Percentiles rank a stretch among this genome's conserved stretches.
These are phyloP conservation scores for Meiosimyza decipiens DNA, from an alignment of 2,888 invertebrate species.

Conservation along the genomic window DNA sequence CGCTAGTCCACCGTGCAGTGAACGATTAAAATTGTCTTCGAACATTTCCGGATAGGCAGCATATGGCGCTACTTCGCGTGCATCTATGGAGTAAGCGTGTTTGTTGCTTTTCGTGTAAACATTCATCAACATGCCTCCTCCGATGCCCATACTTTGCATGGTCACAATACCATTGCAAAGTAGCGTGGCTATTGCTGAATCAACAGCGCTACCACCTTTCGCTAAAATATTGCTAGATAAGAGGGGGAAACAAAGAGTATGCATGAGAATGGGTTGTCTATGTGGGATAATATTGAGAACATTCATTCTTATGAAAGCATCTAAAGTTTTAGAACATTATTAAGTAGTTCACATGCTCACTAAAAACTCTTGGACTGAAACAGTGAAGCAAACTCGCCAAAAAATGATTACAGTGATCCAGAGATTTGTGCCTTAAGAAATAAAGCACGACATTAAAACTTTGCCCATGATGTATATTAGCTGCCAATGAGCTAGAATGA, in stretches of 20 bases:
- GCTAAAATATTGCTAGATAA: conserved; percentile 56
- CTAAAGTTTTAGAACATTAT: no score
- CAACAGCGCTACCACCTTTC: conserved; percentile 79
- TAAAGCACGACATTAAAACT: no score
- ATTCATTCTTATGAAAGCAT: no score
- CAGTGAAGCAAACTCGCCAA: no score
- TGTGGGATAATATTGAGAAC: no score
- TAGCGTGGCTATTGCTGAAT: conserved; percentile 84
- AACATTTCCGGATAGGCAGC: conserved; percentile 68
- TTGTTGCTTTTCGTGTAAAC: conserved; percentile 74
- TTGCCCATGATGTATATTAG: no score
- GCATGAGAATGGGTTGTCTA: no score
- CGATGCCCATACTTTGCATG: conserved; percentile 82
- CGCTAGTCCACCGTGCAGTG: conserved; percentile 72
- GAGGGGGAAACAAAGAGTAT: background rate
- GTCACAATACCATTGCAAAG: conserved; percentile 86
- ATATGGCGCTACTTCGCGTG: conserved; percentile 80
- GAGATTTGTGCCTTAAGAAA: no score
- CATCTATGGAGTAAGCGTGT: conserved; percentile 76
- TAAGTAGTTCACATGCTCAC: no score
- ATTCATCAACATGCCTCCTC: conserved; percentile 85
- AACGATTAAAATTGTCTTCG: conserved; percentile 44
- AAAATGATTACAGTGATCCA: no score
- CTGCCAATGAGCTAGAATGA: no score
- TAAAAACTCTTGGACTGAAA: no score